phyloP scores from a whole-genome alignment of 2,888 invertebrate species.

The Rambutsinella grinnellia region DNA sequence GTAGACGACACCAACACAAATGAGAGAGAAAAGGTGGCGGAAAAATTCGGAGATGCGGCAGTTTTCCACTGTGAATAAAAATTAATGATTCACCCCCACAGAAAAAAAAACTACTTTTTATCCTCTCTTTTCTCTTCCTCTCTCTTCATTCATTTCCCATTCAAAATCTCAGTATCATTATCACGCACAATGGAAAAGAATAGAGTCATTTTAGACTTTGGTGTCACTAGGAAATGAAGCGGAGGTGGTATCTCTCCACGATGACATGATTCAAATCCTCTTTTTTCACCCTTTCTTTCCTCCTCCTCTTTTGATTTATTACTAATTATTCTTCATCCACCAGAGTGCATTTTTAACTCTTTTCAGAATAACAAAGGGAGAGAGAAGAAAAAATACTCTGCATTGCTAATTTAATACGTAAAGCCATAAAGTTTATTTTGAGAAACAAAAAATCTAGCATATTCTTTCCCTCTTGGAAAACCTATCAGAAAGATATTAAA shows the following conservation, averaged over 20 bases:
- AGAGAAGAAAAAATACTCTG: background rate
- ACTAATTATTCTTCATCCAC: constrained; percentile 31
- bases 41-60: background rate
- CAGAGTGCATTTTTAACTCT: background rate
- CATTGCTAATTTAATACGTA: constrained; percentile 10
- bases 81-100: constrained; percentile 8
- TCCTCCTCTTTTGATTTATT: constrained; percentile 32
- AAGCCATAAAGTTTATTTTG: constrained; percentile 6
- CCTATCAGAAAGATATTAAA: constrained; percentile 5
- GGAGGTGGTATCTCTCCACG: background rate
- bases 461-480: background rate
- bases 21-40: constrained; percentile 22
- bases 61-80: constrained; percentile 9
- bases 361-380: background rate
- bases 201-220: background rate
- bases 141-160: constrained; percentile 27
- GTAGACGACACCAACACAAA: constrained; percentile 11
- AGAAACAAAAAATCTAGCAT: background rate
- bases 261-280: constrained; percentile 41
- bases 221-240: background rate
- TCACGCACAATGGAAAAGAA: background rate
- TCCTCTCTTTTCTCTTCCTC: no score
- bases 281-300: constrained; percentile 2
- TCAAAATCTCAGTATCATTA: constrained; percentile 20
- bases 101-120: constrained; percentile 22